Conservation (phyloP, 2,888 invertebrate genomes). For the Campoplex capitator region DNA sequence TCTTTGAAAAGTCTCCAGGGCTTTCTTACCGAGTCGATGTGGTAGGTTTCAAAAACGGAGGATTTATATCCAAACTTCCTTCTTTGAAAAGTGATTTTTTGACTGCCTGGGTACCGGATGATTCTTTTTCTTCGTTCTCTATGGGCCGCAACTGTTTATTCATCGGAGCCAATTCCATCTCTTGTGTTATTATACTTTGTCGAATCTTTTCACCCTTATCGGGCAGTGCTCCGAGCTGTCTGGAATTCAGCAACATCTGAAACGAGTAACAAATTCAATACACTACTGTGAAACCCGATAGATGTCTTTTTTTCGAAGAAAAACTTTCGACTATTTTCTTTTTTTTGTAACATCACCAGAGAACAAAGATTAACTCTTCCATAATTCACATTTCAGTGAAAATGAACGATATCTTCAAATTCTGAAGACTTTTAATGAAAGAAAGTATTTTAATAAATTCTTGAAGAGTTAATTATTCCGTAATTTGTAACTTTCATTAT, state of each 20-base stretch:
- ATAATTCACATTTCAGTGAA: too few relatives aligned
- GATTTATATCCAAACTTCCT: constrained; percentile 42
- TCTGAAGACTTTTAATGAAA: too few relatives aligned
- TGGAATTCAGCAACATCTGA: constrained; percentile 72
- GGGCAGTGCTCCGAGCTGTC: constrained; percentile 85
- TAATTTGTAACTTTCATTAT: too few relatives aligned
- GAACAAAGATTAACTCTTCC: too few relatives aligned
- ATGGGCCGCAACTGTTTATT: constrained; percentile 83
- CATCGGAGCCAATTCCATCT: constrained; percentile 85
- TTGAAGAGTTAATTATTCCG: too few relatives aligned
- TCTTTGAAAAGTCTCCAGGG: constrained; percentile 89
- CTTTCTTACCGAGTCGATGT: constrained; percentile 80
- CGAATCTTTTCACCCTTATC: constrained; percentile 88
- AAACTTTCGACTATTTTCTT: background rate
- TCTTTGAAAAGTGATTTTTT: constrained; percentile 37
- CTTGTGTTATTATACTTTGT: constrained; percentile 85
- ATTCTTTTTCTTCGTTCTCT: background rate
- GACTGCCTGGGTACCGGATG: background rate
- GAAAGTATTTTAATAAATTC: too few relatives aligned
- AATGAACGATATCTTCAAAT: too few relatives aligned
- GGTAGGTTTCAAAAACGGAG: constrained; percentile 51
- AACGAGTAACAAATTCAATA: constrained; percentile 38
- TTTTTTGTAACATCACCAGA: too few relatives aligned
- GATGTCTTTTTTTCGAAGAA: background rate
- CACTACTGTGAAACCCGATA: too few relatives aligned